Evolutionary conservation across 2,888 invertebrate genomes (phyloP).

Genomic region (Phasia obesa): DNA sequence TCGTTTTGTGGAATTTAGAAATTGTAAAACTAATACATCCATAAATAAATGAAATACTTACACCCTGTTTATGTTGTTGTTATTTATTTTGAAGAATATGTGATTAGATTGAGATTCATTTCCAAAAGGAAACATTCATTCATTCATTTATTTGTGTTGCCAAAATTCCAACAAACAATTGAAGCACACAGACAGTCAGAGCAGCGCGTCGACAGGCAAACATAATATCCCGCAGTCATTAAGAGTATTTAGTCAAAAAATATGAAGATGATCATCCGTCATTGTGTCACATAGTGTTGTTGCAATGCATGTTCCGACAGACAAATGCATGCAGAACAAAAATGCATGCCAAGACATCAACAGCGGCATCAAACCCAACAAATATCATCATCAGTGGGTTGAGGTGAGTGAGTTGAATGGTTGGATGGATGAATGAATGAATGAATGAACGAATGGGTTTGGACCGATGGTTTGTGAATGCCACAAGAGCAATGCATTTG

Average conservation of each 20-base stretch:
- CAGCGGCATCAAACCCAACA: slow-evolving; percentile 33
- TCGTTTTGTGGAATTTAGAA: neutral
- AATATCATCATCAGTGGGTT: slow-evolving; percentile 41
- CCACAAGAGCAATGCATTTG: slow-evolving; percentile 64
- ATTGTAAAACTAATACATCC: neutral
- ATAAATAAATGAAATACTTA: slow-evolving; percentile 72
- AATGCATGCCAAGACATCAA: slow-evolving; percentile 40
- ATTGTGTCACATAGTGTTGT: slow-evolving; percentile 67
- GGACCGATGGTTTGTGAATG: slow-evolving; percentile 59
- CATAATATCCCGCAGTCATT: slow-evolving; percentile 67
- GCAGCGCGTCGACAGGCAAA: slow-evolving; percentile 7
- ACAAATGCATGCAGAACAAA: slow-evolving; percentile 30
- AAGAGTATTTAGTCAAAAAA: slow-evolving; percentile 66
- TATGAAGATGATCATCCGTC: slow-evolving; percentile 68
- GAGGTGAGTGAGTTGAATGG: slow-evolving; percentile 43
- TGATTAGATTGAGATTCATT: slow-evolving; percentile 46
- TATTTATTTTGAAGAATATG: slow-evolving; percentile 20
- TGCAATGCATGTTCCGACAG: slow-evolving; percentile 40
- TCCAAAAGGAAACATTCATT: slow-evolving; percentile 38
- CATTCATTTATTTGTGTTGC: slow-evolving; percentile 4
- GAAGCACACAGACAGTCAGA: slow-evolving; percentile 35
- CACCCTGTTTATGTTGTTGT: slow-evolving; percentile 72
- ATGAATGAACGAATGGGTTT: slow-evolving; percentile 32
- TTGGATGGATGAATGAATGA: slow-evolving; percentile 33
- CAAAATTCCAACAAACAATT: slow-evolving; percentile 49